Conservation (phyloP, 2,888 invertebrate species). For the Dione vanillae region DNA sequence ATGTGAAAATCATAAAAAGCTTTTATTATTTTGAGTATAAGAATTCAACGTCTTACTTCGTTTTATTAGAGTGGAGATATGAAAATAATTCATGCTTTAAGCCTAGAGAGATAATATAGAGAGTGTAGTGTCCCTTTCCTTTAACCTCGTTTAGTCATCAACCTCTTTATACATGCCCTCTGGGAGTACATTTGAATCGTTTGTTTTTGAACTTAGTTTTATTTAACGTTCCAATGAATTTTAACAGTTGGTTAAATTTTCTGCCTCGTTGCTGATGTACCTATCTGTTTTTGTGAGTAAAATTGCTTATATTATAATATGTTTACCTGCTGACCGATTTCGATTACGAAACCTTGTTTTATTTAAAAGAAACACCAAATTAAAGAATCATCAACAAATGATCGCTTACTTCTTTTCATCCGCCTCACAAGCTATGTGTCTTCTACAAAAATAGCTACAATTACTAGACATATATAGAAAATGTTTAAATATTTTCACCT, state of each 20-base stretch:
- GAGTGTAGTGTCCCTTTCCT: too few species aligned
- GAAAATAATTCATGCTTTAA: background rate
- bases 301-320: constrained; percentile 23
- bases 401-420: too few species aligned
- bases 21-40: too few species aligned
- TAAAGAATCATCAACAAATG: background rate
- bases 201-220: constrained; percentile 20
- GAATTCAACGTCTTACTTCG: too few species aligned
- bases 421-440: too few species aligned
- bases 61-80: background rate
- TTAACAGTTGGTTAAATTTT: constrained; percentile 26
- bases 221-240: constrained; percentile 25
- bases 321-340: constrained; percentile 8
- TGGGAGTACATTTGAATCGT: background rate
- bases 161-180: too few species aligned
- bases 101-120: too few species aligned
- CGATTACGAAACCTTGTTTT: background rate
- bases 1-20: too few species aligned
- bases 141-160: too few species aligned
- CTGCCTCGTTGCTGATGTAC: constrained; percentile 14
- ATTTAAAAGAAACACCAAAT: background rate
- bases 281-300: constrained; percentile 18
- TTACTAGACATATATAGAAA: too few species aligned
- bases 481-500: too few species aligned
- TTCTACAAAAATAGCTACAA: too few species aligned